Conservation (phyloP, 2,888 invertebrate genomes). For the Dynastes hyllus region DNA sequence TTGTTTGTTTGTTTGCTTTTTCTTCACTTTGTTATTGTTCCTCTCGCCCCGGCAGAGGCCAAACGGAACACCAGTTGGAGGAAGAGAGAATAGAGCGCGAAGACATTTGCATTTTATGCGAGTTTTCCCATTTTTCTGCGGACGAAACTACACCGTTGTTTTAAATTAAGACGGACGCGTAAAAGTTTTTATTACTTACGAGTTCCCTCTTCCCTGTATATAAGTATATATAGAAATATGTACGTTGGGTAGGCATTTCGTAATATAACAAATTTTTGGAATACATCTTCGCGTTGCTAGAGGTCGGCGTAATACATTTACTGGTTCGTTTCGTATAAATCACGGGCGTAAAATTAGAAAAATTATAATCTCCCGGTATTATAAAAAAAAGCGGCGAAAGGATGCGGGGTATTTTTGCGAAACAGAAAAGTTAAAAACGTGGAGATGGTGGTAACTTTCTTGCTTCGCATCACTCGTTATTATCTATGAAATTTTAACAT, state of each 20-base stretch:
- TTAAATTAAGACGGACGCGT: slow-evolving; percentile 65
- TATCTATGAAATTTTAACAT: too few species aligned
- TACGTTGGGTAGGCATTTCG: not conserved
- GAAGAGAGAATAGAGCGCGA: slow-evolving; percentile 51
- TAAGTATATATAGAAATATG: not conserved
- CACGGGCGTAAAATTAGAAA: too few species aligned
- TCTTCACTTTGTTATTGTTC: slow-evolving; percentile 53
- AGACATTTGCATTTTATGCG: slow-evolving; percentile 68
- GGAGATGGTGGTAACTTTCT: too few species aligned
- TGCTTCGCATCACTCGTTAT: too few species aligned
- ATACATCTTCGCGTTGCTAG: not conserved
- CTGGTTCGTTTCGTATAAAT: too few species aligned
- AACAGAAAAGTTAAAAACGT: too few species aligned
- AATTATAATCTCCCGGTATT: too few species aligned
- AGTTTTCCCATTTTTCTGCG: slow-evolving; percentile 64
- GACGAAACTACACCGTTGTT: slow-evolving; percentile 65
- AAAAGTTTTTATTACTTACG: slow-evolving; percentile 62
- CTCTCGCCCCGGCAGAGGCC: too few species aligned
- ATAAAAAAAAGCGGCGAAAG: too few species aligned
- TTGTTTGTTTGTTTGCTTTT: slow-evolving; percentile 63
- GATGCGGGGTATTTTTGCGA: too few species aligned
- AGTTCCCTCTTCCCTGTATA: not conserved
- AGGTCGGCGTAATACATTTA: too few species aligned
- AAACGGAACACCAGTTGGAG: slow-evolving; percentile 36
- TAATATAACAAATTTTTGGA: slow-evolving; percentile 4